These are phyloP conservation scores for Neolamprologus falcicula DNA, from an alignment of 2,113 vertebrate species.

Conservation along the genomic window DNA sequence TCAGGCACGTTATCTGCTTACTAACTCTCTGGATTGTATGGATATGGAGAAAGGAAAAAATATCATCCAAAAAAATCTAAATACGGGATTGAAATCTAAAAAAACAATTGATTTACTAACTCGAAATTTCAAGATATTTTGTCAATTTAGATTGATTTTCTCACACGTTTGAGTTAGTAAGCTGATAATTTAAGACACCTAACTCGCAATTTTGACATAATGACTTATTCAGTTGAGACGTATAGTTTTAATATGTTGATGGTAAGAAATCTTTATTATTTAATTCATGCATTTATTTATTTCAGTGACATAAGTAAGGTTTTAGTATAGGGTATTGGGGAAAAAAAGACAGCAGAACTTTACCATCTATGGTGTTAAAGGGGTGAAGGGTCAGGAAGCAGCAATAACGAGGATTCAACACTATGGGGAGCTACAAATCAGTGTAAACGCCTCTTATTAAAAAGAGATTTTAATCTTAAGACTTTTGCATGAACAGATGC, in stretches of 20 bases:
- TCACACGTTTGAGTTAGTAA: neutral
- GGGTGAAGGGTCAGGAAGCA: neutral
- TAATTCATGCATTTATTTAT: neutral
- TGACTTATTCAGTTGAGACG: neutral
- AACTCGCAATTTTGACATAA: neutral
- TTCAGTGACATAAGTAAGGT: neutral
- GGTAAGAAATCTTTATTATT: neutral
- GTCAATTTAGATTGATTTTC: neutral
- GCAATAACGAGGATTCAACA: neutral
- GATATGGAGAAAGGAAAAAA: neutral
- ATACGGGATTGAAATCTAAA: neutral
- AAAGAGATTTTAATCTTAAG: neutral
- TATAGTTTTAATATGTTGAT: neutral
- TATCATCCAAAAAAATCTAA: neutral
- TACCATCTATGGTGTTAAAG: neutral
- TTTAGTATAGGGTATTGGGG: neutral
- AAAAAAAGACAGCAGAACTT: rapidly evolving
- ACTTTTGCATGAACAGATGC: neutral
- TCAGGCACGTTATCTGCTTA: neutral
- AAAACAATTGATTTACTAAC: neutral
- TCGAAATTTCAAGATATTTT: neutral
- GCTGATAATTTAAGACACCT: neutral
- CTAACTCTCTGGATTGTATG: neutral
- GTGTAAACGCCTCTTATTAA: rapidly evolving
- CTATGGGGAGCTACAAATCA: conserved; percentile 18